Base-by-base conservation (phyloP, 2,888 invertebrate genomes). In the Anoplius nigerrimus region DNA sequence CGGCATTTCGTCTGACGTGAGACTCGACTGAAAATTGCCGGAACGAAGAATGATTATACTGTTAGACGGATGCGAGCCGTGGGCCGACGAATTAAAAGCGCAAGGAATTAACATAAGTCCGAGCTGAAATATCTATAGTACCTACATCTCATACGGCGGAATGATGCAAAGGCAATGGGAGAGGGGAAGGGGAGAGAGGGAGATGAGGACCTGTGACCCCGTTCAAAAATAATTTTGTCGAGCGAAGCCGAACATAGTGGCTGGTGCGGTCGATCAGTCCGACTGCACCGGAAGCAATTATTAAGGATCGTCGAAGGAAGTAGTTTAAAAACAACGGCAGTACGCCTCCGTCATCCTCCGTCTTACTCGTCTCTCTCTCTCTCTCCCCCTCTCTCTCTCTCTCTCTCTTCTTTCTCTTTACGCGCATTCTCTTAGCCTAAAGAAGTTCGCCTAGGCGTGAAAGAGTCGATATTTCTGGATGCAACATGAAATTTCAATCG, bases 161-260 rank as follows among this genome's bases (percentile, higher is more conserved):
- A 15, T 4, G 18, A 11, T 8, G 3, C 18, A 20, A 21, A 15
- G 16, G 34, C 16, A 42, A 2, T 51, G 11, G 18, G n/a, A 18
- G 21, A 24, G 46, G 55, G 42, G 11, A 54, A 8, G 43, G 21
- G 34, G 46, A 45, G 46, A 21, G 48, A 34, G 57, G 15, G n/a
- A 54, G 22, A 27, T 43, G n/a, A 22, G 34, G 64, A 60, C 22
- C 18, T 16, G 58, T 48, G 45, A 16, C 46, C 20, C n/a, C 57
- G 45, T 43, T 56, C 61, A 48, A n/a, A 13, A 34, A 69, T 76
- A 69, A 76, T 73, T 77, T 63, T 67, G 68, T 67, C 71, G 72
- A 71, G 72, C 60, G 77, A 69, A 34, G 52, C 45, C 63, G 51
- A 55, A 20, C n/a, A 34, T 34, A 34, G 34, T 34, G 34, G 11